These are phyloP conservation scores for Isaurus tuberculatus DNA, from an alignment of 92 coral and sea anemone genomes.

Conservation along the genomic window DNA sequence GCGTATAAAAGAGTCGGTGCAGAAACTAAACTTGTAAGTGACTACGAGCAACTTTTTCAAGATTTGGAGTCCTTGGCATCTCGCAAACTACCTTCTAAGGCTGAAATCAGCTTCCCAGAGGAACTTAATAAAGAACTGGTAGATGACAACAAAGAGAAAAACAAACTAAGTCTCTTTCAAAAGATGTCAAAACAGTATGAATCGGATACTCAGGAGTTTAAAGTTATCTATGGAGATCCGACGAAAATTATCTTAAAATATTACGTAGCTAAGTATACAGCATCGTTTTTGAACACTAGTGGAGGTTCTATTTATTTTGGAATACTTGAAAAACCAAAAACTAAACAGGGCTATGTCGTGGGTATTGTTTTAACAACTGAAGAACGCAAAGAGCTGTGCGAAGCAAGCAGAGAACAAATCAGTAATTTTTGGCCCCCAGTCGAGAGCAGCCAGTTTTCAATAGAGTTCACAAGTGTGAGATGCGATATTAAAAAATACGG, in stretches of 20 bases:
- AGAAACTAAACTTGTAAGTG: constrained; percentile 70
- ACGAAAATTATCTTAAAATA: constrained; percentile 53
- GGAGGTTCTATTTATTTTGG: constrained; percentile 82
- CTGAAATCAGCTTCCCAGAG: constrained; percentile 45
- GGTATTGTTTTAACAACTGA: constrained; percentile 62
- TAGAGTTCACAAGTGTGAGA: constrained; percentile 55
- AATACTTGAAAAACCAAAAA: constrained; percentile 55
- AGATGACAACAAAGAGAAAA: constrained; percentile 1
- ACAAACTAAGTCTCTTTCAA: constrained; percentile 48
- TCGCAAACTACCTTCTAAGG: constrained; percentile 60
- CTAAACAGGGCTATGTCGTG: constrained; percentile 63
- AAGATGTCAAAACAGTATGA: constrained; percentile 52
- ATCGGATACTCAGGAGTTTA: constrained; percentile 69
- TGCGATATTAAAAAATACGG: constrained; percentile 43
- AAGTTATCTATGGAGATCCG: constrained; percentile 74
- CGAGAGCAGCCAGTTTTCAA: constrained; percentile 60
- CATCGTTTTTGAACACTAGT: constrained; percentile 64
- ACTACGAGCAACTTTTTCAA: constrained; percentile 66
- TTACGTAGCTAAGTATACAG: constrained; percentile 67
- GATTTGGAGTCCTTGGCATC: constrained; percentile 73
- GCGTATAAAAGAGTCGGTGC: constrained; percentile 75
- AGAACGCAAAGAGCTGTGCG: constrained; percentile 54
- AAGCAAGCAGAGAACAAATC: constrained; percentile 49
- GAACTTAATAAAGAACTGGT: constrained; percentile 43
- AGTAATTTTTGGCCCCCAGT: constrained; percentile 82